phyloP scores from a whole-genome alignment of 2,888 invertebrate species.

The Leptinotarsa haldemani region DNA sequence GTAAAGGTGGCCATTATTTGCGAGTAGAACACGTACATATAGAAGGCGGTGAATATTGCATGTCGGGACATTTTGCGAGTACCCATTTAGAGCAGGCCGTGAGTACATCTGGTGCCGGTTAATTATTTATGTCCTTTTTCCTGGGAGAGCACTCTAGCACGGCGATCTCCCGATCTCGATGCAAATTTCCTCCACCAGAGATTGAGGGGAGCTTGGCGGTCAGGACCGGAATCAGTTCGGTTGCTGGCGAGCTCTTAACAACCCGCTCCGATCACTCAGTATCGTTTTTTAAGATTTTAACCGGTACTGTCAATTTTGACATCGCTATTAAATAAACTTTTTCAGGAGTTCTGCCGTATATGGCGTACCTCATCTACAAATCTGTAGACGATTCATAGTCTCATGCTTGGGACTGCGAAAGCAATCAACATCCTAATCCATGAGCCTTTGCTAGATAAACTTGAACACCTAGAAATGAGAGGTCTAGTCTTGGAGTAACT shows the following conservation, averaged over 20 bases:
- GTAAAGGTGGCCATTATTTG: conserved; percentile 30
- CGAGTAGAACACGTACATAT: conserved; percentile 36
- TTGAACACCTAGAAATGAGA: no score
- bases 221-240: conserved; percentile 15
- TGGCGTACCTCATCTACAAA: no score
- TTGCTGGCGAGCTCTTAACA: neutral
- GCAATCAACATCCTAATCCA: no score
- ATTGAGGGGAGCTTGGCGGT: conserved; percentile 12
- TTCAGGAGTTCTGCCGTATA: no score
- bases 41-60: conserved; percentile 43
- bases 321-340: no score
- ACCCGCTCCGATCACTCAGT: no score
- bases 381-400: no score
- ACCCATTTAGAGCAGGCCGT: conserved; percentile 38
- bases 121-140: conserved; percentile 46
- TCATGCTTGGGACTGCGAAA: no score
- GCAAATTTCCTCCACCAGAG: conserved; percentile 33
- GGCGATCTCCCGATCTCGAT: conserved; percentile 29
- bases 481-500: no score
- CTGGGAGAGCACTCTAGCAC: conserved; percentile 34
- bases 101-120: conserved; percentile 44
- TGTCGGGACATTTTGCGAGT: conserved; percentile 40
- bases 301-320: no score
- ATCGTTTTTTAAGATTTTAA: no score
- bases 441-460: no score